Base-by-base conservation (phyloP, 2,888 invertebrate species). In the Thalpophila matura region DNA sequence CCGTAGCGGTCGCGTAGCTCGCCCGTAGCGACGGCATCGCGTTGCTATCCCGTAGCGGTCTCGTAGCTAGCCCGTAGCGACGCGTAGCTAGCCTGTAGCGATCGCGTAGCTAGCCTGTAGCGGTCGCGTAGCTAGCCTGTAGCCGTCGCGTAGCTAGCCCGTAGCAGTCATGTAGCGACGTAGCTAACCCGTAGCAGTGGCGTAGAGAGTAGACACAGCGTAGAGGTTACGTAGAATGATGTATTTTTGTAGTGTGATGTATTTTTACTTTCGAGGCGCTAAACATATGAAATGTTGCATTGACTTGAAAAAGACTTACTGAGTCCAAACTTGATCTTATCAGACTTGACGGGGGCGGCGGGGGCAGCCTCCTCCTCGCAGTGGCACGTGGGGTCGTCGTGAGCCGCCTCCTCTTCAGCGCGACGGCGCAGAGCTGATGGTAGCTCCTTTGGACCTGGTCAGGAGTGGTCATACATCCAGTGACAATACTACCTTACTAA, bases 341-440 rank as follows among this genome's bases (percentile, higher is more conserved):
- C 0, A 10, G 24, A n/a, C 14, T 7, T 20, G 14, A 0, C 0
- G 18, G 7, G 0, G 3, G 1, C 1, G 3, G 3, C 0, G 9
- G 5, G 0, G 1, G 1, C 3, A 0, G 0, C 3, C 0, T 2
- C 3, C 0, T 68, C 81, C 0, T 74, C 70, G 14, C 93, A 93
- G 18, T 58, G 71, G 63, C 93, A 93, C 0, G 74, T 69, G 0
- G 69, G 71, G 43, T 85, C 87, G 2, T 6, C 38, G 0, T 43
- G 14, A 0, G 61, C 67, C 0, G 60, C 72, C 43, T 61, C 59
- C 42, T 86, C 87, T 0, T 86, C 84, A 0, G 71, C 83, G 0
- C 71, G 73, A 0, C 83, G 83, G 0, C 93, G 69, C 0, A 89
- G 56, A 63, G 80, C 87, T 0, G 92, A 91, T 0, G 93, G 93